Evolutionary conservation across 2,113 vertebrate species (phyloP), one percentile per base, ranked within the genome.

Genomic region (Romanogobio albipinnatus): DNA sequence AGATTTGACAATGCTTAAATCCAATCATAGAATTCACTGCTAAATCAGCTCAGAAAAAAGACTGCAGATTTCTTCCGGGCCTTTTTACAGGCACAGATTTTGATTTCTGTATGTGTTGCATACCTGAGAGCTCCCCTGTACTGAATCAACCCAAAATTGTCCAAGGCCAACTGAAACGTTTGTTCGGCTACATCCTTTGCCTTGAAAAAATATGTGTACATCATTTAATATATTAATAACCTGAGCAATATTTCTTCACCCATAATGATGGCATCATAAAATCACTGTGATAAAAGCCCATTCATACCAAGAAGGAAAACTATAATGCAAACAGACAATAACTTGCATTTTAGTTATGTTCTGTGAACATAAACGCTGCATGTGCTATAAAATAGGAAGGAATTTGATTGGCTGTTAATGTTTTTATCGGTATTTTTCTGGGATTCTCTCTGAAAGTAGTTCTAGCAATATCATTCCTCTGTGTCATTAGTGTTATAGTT

Each of bases 171-270:
- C 36, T 95, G 90, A 66, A 99, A 93, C 45, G 92, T 91, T 90
- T 96, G 94, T 76, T 97, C 97, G 70, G 98, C 97, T 39, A 92
- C 92, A 51, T 96, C 96, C 88, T 95, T 96, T 6, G 98, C 96
- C 98, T 99, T 81, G 2, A 86, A 91, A 91, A 45, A 81, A 59
- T 76, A 86, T 56, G 6, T 13, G 6, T 9, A 15, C 73, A 76
- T 70, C 0, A 29, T 76, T 53, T 53, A 53, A 8, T 33, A 19
- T 51, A 53, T 9, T 26, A 14, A 76, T 76, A 53, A 51, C 47
- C 24, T 19, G 73, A 51, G 73, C 14, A 75, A 15, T 51, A 11
- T 73, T 45, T 24, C 19, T 47, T 51, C 26, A 47, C n/a, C 22
- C 22, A 15, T 17, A 75, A 51, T 75, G 73, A 49, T 75, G n/a